phyloP scores from a whole-genome alignment of 2,113 vertebrate genomes.

The Leucopsar rothschildi region DNA sequence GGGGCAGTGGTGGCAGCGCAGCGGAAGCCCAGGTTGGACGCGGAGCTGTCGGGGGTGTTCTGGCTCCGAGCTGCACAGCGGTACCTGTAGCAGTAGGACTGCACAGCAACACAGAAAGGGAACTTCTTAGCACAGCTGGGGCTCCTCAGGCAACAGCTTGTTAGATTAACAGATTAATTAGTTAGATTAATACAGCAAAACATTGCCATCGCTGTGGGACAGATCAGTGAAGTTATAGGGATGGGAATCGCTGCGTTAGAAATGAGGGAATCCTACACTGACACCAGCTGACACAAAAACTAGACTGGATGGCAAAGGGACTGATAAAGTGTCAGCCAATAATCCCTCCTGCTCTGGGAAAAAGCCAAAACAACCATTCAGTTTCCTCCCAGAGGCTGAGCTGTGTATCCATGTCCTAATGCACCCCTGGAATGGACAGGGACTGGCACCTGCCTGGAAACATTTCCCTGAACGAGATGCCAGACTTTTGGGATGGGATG shows the following conservation, averaged over 20 bases:
- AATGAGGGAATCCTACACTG: background rate
- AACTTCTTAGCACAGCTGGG: background rate
- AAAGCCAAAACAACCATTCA: background rate
- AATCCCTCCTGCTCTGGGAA: background rate
- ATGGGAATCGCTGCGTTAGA: accelerated
- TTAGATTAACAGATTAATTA: background rate
- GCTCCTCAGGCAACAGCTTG: background rate
- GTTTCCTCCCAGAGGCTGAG: background rate
- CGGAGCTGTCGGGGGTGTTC: slow-evolving; percentile 92
- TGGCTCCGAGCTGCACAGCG: slow-evolving; percentile 95
- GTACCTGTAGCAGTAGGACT: slow-evolving; percentile 98
- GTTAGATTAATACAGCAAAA: slow-evolving; percentile 50
- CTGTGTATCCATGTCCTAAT: accelerated
- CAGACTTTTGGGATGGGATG: background rate
- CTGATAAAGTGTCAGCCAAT: background rate
- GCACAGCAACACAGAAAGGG: background rate
- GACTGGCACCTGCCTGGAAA: background rate
- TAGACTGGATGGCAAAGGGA: background rate
- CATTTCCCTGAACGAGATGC: background rate
- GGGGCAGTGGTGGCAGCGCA: slow-evolving; percentile 73
- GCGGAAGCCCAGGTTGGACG: slow-evolving; percentile 96
- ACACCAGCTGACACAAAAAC: background rate
- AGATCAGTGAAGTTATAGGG: accelerated
- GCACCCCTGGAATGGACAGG: background rate
- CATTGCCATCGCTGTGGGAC: accelerated